phyloP scores from a whole-genome alignment of 2,888 invertebrate species.

The Andrena bicolor region DNA sequence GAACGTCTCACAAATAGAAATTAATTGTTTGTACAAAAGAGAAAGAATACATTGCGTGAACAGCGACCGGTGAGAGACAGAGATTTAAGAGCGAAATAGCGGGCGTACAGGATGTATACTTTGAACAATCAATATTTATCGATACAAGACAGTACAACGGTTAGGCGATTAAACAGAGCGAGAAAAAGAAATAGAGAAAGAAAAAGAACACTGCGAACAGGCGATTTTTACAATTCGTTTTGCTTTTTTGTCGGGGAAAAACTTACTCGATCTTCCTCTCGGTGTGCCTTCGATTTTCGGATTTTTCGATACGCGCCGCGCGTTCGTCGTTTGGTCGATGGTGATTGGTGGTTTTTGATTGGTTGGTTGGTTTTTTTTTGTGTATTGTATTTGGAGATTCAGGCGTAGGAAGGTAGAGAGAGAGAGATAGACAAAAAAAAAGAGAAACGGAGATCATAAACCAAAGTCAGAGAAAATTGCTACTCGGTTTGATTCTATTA shows the following conservation, averaged over 20 bases:
- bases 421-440: constrained; percentile 78
- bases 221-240: constrained; percentile 52
- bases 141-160: constrained; percentile 62
- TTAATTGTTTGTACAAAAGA: neutral
- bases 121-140: constrained; percentile 42
- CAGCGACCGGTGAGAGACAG: constrained; percentile 41
- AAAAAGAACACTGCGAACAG: constrained; percentile 61
- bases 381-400: constrained; percentile 76
- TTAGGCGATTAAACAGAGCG: constrained; percentile 57
- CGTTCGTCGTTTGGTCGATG: constrained; percentile 79
- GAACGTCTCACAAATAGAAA: neutral
- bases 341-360: constrained; percentile 75
- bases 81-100: constrained; percentile 52
- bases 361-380: constrained; percentile 78
- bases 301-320: constrained; percentile 82
- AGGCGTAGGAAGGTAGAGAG: constrained; percentile 68
- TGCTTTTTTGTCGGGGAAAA: constrained; percentile 49
- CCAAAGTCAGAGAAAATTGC: constrained; percentile 74
- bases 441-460: constrained; percentile 78
- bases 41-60: constrained; percentile 26
- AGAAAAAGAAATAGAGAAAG: constrained; percentile 43
- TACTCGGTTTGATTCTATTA: constrained; percentile 9
- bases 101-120: constrained; percentile 59
- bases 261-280: constrained; percentile 90
- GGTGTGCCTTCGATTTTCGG: constrained; percentile 87